Conservation (phyloP, 2,113 vertebrate species). For the Campylomormyrus numenius region DNA sequence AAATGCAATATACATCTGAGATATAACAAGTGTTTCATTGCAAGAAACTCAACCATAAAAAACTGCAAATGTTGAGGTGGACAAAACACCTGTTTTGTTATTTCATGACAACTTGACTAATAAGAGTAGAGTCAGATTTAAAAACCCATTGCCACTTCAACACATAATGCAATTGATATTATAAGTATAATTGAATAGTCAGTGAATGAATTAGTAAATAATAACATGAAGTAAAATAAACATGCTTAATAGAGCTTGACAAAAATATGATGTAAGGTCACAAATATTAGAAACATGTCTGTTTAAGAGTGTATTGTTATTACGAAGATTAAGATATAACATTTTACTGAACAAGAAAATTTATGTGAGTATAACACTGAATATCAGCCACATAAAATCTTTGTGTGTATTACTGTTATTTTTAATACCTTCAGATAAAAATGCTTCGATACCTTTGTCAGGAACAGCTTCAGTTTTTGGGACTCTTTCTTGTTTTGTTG, state of each 20-base stretch:
- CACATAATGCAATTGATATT: background rate
- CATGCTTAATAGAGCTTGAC: background rate
- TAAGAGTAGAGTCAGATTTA: background rate
- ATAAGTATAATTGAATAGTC: background rate
- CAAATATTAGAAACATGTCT: background rate
- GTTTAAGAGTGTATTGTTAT: background rate
- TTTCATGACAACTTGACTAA: background rate
- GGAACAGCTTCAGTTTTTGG: conserved; percentile 11
- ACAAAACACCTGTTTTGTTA: background rate
- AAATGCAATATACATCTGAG: background rate
- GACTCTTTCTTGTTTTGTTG: conserved; percentile 2
- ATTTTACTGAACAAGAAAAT: background rate
- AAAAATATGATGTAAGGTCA: background rate
- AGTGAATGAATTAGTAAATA: background rate
- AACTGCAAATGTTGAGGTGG: background rate
- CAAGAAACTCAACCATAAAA: background rate
- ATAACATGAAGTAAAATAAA: background rate
- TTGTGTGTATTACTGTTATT: background rate
- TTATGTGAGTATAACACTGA: background rate
- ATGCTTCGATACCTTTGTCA: background rate
- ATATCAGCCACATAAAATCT: background rate
- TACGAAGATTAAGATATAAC: background rate
- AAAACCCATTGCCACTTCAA: background rate
- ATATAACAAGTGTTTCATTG: background rate
- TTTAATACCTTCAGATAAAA: background rate